phyloP scores from a whole-genome alignment of 64 coral and sea anemone genomes.

The Actinia tenebrosa region DNA sequence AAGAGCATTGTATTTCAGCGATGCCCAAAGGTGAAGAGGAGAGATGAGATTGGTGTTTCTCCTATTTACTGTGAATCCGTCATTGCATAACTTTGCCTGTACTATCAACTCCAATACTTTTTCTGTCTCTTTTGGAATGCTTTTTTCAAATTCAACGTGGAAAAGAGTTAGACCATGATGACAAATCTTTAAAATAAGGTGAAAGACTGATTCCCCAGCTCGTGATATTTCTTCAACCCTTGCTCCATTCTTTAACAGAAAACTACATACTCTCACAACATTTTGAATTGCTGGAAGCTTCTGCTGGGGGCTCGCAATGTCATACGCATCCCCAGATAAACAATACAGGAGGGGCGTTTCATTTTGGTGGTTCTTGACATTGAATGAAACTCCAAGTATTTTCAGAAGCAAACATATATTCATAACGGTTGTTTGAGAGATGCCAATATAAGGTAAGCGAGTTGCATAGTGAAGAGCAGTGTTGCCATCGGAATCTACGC shows the following conservation, averaged over 20 bases:
- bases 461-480: conserved; percentile 18
- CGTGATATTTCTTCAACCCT: neutral
- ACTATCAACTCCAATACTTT: neutral
- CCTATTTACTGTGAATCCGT: neutral
- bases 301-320: neutral
- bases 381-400: neutral
- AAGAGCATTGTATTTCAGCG: neutral
- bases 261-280: neutral
- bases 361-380: neutral
- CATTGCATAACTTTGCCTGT: neutral
- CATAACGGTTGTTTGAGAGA: neutral
- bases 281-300: neutral
- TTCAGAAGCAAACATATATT: neutral
- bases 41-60: neutral
- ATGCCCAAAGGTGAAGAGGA: conserved; percentile 5
- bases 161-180: neutral
- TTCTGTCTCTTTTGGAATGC: neutral
- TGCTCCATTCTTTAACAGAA: neutral
- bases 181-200: neutral
- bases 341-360: neutral
- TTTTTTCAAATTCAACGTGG: neutral
- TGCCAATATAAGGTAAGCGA: neutral
- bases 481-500: neutral
- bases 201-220: neutral
- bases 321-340: neutral